Evolutionary conservation across 2,797 vertebrate species (phyloP), one percentile per base, ranked within the genome.

Genomic region (Manis crassicaudata): DNA sequence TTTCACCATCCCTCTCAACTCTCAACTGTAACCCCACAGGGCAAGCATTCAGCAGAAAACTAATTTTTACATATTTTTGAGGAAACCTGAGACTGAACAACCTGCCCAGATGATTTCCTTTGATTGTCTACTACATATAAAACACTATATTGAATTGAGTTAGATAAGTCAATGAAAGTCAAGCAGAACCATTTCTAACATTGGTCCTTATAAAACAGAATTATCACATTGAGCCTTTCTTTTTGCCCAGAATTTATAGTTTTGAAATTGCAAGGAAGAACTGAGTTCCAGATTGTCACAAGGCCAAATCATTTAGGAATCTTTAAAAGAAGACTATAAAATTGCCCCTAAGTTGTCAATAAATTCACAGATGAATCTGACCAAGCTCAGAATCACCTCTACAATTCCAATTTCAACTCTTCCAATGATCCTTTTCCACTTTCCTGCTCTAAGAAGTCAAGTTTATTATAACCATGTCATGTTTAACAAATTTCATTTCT

Each of bases 401-500:
- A 63, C 6, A 27, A 63, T 82, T 94, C 84, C 46, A 54, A 77
- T 73, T 87, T 93, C 58, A 73, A 58, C 68, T 96, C 72, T 92
- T 83, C 62, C 79, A 77, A 16, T 25, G 29, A 86, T 18, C 23
- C n/a, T 79, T 82, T 89, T 56, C 54, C 5, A 82, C 14, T 76
- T 75, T 76, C 20, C 63, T 83, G 62, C 89, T 96, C 80, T 56
- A 82, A 72, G 52, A 90, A 92, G 92, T 90, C 94, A 67, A 95
- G 94, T 94, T 95, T 96, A 96, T 96, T 96, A 96, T 62, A 94
- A 96, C 87, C 56, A 91, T 95, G 94, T 90, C 96, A 95, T 88
- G 95, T 95, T 96, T 96, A 97, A 97, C 95, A 94, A 94, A 96
- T 94, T 93, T 96, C 92, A 80, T 95, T 92, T 97, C 87, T 97